Evolutionary conservation across 2,888 invertebrate species (phyloP).

Genomic region (Tenthredo mesomela): DNA sequence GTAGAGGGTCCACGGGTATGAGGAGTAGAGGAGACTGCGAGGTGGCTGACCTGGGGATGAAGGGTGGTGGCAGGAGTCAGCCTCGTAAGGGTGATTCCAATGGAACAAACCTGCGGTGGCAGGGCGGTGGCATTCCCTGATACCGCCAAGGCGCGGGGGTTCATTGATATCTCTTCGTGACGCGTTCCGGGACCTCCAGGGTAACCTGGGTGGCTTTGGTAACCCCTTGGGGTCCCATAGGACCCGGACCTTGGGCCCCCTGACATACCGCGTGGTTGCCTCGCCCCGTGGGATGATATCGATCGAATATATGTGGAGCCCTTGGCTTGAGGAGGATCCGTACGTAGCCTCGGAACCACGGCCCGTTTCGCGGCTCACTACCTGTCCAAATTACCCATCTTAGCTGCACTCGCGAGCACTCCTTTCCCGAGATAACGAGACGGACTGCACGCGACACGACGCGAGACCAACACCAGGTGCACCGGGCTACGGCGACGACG

Average conservation of each 20-base stretch:
- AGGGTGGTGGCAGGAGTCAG: slow-evolving; percentile 45
- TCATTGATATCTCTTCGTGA: slow-evolving; percentile 69
- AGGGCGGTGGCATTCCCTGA: slow-evolving; percentile 43
- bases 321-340: slow-evolving; percentile 34
- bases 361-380: slow-evolving; percentile 42
- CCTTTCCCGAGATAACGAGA: slow-evolving; percentile 51
- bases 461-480: slow-evolving; percentile 54
- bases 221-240: slow-evolving; percentile 59
- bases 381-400: slow-evolving; percentile 39
- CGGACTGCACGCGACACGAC: slow-evolving; percentile 45
- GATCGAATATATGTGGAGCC: slow-evolving; percentile 42
- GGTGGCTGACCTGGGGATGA: slow-evolving; percentile 46
- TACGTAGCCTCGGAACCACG: slow-evolving; percentile 39
- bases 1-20: slow-evolving; percentile 19
- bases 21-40: neutral
- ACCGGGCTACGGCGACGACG: slow-evolving; percentile 54
- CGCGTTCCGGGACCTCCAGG: slow-evolving; percentile 25
- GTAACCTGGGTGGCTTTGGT: slow-evolving; percentile 51
- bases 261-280: slow-evolving; percentile 64
- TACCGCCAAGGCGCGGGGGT: slow-evolving; percentile 68
- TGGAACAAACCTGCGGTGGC: slow-evolving; percentile 30
- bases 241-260: slow-evolving; percentile 68
- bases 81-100: slow-evolving; percentile 42
- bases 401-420: slow-evolving; percentile 49
- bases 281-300: slow-evolving; percentile 53